Evolutionary conservation across 2,113 vertebrate species (phyloP).

Genomic region (Strix aluco): DNA sequence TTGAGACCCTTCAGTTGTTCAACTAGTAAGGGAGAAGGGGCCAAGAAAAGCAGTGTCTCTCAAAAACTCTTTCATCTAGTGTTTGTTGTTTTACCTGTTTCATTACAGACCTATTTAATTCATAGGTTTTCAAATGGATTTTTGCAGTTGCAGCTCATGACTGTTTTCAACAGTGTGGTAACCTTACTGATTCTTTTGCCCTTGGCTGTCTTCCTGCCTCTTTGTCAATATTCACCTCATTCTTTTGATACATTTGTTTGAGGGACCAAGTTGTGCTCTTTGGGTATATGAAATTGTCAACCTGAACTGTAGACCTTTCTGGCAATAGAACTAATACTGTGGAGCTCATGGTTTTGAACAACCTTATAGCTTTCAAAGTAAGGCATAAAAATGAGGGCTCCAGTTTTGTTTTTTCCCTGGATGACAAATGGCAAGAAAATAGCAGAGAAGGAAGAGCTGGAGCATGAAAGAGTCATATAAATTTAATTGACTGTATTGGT

Average conservation of each 20-base stretch:
- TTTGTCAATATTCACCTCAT: background rate
- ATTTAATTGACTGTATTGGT: background rate
- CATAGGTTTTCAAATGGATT: background rate
- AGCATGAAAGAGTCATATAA: background rate
- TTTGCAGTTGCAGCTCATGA: background rate
- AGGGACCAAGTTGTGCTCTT: background rate
- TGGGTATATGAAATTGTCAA: background rate
- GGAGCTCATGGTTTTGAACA: background rate
- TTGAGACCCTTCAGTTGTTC: background rate
- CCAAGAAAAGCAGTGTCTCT: background rate
- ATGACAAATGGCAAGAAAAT: background rate
- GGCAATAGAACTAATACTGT: background rate
- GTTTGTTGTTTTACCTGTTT: background rate
- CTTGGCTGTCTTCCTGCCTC: background rate
- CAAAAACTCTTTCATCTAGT: background rate
- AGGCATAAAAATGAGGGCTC: background rate
- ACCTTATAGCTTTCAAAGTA: background rate
- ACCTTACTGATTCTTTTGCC: background rate
- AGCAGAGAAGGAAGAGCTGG: background rate
- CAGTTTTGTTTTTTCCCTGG: fast-evolving
- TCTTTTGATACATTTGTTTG: background rate
- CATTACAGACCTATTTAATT: background rate
- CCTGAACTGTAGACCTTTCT: background rate
- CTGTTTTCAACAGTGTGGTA: background rate
- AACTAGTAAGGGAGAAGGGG: background rate